These are phyloP conservation scores for Poeciliopsis prolifica DNA, from an alignment of 2,113 vertebrate genomes.

Conservation along the genomic window DNA sequence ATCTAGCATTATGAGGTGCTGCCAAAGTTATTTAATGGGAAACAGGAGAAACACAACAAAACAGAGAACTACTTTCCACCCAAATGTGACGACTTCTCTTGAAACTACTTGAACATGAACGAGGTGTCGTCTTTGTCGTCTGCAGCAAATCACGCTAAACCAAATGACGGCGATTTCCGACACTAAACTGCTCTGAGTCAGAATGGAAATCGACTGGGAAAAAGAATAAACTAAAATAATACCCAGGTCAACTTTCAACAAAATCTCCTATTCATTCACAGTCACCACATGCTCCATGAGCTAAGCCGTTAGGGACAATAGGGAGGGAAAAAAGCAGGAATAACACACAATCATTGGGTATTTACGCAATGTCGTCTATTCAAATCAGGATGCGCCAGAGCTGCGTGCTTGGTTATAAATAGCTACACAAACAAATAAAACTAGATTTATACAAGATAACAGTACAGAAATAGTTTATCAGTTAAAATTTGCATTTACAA, in stretches of 20 bases:
- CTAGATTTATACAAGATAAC: constrained; percentile 12
- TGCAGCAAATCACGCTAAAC: not conserved
- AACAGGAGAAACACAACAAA: too few species aligned
- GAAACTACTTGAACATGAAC: too few species aligned
- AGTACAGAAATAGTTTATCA: not conserved
- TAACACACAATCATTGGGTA: not conserved
- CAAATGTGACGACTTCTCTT: too few species aligned
- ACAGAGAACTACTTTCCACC: too few species aligned
- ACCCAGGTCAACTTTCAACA: not conserved
- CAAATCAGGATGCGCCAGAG: constrained; percentile 35
- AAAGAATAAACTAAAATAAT: not conserved
- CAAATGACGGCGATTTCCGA: not conserved
- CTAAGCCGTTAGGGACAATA: constrained; percentile 8
- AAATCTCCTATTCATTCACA: constrained; percentile 10
- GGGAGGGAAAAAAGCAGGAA: constrained; percentile 14
- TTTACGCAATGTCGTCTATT: constrained; percentile 10
- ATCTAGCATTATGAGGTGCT: too few species aligned
- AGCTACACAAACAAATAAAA: constrained; percentile 27
- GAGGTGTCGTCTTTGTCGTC: not conserved
- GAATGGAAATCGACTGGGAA: not conserved
- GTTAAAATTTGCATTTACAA: constrained; percentile 25
- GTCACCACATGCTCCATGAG: constrained; percentile 4
- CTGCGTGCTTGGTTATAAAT: constrained; percentile 7
- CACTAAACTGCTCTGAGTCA: not conserved
- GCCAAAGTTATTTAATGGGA: too few species aligned